A percentile compares a stretch with the other conserved stretches of the same genome.
phyloP scores from a whole-genome alignment of 1,140 invertebrate species.

The Sinella curviseta region DNA sequence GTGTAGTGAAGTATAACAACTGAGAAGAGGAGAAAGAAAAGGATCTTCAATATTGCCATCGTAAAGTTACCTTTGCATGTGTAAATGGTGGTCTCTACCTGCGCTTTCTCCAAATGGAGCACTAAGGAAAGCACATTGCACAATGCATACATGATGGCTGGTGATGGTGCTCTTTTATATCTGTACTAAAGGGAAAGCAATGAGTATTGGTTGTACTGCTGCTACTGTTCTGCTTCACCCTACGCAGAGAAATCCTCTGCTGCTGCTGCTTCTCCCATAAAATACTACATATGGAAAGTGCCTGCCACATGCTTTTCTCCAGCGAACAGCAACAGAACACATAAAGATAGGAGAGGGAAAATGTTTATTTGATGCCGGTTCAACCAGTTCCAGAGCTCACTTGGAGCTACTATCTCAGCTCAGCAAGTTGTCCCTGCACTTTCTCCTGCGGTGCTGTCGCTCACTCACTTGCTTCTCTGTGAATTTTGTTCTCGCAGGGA shows the following conservation, averaged over 20 bases:
- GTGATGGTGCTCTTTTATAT: too few species aligned
- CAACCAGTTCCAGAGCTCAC: constrained; percentile 6
- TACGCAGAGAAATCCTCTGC: background rate
- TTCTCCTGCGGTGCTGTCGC: background rate
- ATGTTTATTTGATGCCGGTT: constrained; percentile 24
- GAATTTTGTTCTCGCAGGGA: background rate
- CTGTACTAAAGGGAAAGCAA: too few species aligned
- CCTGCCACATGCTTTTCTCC: background rate
- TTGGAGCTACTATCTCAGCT: constrained; percentile 10
- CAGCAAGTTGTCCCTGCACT: constrained; percentile 13
- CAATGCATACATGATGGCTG: too few species aligned
- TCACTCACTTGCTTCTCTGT: background rate
- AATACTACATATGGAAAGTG: background rate
- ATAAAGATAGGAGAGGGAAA: background rate
- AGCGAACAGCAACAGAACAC: background rate
- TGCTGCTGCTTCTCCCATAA: background rate
- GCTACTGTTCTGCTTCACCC: background rate
- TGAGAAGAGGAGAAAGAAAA: too few species aligned
- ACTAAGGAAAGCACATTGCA: too few species aligned
- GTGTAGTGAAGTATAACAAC: too few species aligned
- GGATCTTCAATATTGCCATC: too few species aligned
- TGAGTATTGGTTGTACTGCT: too few species aligned
- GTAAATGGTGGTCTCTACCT: too few species aligned
- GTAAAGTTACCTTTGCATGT: too few species aligned
- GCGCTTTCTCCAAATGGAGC: too few species aligned